Evolutionary conservation across 2,888 invertebrate genomes (phyloP).

Genomic region (Mallateleia sp.): DNA sequence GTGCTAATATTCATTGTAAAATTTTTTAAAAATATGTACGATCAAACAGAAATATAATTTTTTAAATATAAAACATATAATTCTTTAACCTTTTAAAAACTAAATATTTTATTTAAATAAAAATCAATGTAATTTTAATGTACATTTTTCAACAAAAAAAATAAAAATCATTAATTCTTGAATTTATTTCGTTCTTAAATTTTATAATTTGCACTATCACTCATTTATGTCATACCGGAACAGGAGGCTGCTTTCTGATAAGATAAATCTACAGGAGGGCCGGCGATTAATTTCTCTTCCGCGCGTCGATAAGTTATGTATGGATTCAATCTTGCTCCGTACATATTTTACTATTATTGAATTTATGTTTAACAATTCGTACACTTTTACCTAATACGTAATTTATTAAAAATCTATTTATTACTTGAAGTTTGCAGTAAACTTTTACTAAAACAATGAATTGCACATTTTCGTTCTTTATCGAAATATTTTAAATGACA

Average conservation of each 20-base stretch:
- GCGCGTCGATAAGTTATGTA: conserved; percentile 81
- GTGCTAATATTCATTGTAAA: too few species aligned
- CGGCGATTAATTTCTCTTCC: conserved; percentile 84
- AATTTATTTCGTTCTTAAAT: too few species aligned
- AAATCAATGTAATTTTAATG: too few species aligned
- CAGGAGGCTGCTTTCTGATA: conserved; percentile 86
- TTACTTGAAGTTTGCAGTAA: conserved; percentile 41
- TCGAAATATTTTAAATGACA: too few species aligned
- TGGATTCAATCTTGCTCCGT: conserved; percentile 40
- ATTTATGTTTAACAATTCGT: conserved; percentile 23
- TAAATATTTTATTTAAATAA: too few species aligned
- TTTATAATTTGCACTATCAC: not conserved
- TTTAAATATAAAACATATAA: too few species aligned
- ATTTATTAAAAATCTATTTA: conserved; percentile 27
- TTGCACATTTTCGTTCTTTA: not conserved
- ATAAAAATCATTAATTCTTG: too few species aligned
- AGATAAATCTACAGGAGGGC: conserved; percentile 89
- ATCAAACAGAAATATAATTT: too few species aligned
- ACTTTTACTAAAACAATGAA: not conserved
- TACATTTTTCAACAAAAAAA: too few species aligned
- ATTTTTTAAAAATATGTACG: too few species aligned
- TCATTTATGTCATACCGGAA: conserved; percentile 42
- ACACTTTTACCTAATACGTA: not conserved
- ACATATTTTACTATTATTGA: conserved; percentile 64
- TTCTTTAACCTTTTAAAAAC: too few species aligned